phyloP scores from a whole-genome alignment of 53 echinoderm and acorn worm genomes.

The Hippasteria phrygiana region DNA sequence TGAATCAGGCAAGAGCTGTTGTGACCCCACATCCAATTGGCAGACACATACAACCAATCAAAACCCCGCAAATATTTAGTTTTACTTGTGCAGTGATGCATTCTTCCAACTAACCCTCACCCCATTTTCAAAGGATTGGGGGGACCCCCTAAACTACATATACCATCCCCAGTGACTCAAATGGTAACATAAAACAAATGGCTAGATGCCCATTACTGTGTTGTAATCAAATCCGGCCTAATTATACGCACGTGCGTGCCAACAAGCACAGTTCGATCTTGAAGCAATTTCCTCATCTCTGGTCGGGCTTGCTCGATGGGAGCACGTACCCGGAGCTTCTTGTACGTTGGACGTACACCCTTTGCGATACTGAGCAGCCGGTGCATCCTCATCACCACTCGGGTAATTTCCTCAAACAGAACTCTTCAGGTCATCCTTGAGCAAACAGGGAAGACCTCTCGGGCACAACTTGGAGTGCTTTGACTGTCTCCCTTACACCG shows the following conservation, averaged over 20 bases:
- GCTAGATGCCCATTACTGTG: constrained; percentile 12
- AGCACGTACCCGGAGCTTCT: constrained; percentile 4
- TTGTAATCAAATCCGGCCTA: not conserved
- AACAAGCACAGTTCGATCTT: not conserved
- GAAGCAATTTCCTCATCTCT: not conserved
- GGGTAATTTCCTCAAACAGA: constrained; percentile 22
- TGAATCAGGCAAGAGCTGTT: not conserved
- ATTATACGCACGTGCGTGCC: not conserved
- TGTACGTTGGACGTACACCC: not conserved
- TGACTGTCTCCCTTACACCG: constrained; percentile 12
- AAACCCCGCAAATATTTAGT: not conserved
- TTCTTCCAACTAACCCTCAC: not conserved
- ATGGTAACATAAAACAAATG: not conserved
- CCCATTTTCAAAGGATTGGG: not conserved
- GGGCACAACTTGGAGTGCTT: constrained; percentile 31
- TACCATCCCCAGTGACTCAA: not conserved
- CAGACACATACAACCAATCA: not conserved
- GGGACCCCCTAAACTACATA: not conserved
- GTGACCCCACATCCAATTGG: not conserved
- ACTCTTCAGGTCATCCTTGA: constrained; percentile 54
- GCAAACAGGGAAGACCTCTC: constrained; percentile 47
- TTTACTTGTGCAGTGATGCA: not conserved
- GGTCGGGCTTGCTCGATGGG: not conserved
- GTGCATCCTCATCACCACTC: constrained; percentile 23
- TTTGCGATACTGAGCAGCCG: not conserved